Evolutionary conservation across 2,888 invertebrate genomes (phyloP).

Genomic region (Mythimna albipuncta): DNA sequence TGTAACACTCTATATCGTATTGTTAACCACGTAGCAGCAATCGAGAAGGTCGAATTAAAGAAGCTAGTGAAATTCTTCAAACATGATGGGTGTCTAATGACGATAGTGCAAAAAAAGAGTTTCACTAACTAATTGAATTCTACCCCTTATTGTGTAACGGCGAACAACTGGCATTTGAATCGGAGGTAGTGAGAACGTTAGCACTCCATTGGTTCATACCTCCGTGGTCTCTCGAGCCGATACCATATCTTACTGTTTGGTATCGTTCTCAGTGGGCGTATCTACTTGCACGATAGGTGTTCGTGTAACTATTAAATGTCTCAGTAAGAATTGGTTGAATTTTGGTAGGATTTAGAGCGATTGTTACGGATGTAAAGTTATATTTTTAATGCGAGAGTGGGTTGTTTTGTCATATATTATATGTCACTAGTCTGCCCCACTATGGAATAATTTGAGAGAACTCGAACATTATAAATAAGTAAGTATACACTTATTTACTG

Average conservation of each 20-base stretch:
- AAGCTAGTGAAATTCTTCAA: neutral
- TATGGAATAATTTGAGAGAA: slow-evolving; percentile 24
- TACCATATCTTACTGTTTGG: slow-evolving; percentile 28
- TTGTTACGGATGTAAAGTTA: slow-evolving; percentile 68
- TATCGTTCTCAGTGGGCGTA: slow-evolving; percentile 30
- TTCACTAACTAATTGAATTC: neutral
- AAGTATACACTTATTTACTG: slow-evolving; percentile 11
- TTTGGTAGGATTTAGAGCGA: slow-evolving; percentile 65
- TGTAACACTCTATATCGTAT: slow-evolving; percentile 43
- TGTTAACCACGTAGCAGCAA: slow-evolving; percentile 13
- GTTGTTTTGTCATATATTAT: slow-evolving; percentile 37
- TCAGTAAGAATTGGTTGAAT: slow-evolving; percentile 48
- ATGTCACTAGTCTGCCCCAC: slow-evolving; percentile 41
- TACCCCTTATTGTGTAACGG: neutral
- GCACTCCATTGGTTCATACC: slow-evolving; percentile 34
- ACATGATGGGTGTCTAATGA: neutral
- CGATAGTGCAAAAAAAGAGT: neutral
- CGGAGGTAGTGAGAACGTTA: neutral
- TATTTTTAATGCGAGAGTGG: slow-evolving; percentile 57
- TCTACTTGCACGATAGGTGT: slow-evolving; percentile 24
- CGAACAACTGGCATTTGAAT: neutral
- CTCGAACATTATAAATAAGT: slow-evolving; percentile 13
- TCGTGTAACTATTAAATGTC: slow-evolving; percentile 38
- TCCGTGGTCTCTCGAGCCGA: slow-evolving; percentile 25
- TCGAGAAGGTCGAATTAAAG: neutral